Evolutionary conservation across 2,113 vertebrate genomes (phyloP).

Genomic region (human): GRCh38 chr5:129022001-129022500

Average conservation of each 20-base stretch:
- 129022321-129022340: not conserved
- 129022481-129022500: not conserved
- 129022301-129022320: not conserved
- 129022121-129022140: not conserved
- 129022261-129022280: not conserved
- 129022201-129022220: not conserved
- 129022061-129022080: not conserved
- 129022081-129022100: not conserved
- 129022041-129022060: not conserved
- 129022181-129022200: not conserved
- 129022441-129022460: not conserved
- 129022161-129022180: not conserved
- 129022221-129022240: not conserved
- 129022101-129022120: not conserved
- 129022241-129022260: not conserved
- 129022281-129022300: not conserved
- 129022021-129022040: not conserved
- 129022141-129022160: not conserved
- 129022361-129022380: slow-evolving; percentile 12
- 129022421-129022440: not conserved
- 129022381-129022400: not conserved
- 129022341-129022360: not conserved
- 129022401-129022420: not conserved
- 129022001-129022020: not conserved
- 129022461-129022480: not conserved